These are phyloP conservation scores for Ceratotherium simum DNA, from an alignment of 2,113 vertebrate species.

Conservation along the genomic window DNA sequence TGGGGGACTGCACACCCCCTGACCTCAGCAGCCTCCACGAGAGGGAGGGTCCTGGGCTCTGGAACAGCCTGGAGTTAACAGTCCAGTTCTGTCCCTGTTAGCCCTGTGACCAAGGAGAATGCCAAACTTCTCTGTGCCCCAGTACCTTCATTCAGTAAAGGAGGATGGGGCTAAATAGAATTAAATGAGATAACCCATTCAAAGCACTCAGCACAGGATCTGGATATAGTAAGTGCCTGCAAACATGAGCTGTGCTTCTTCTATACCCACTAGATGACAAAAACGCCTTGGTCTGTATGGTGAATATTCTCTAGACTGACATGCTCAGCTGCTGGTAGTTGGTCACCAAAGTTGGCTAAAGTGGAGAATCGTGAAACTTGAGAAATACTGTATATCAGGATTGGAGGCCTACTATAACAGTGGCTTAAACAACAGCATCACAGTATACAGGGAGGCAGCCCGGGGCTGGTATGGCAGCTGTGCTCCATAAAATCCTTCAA, in stretches of 20 bases:
- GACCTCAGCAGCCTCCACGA: neutral
- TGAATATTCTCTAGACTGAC: rapidly evolving
- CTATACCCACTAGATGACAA: neutral
- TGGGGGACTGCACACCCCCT: neutral
- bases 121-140: neutral
- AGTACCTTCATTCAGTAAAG: neutral
- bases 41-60: neutral
- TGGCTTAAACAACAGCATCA: neutral
- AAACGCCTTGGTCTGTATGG: neutral
- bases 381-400: rapidly evolving
- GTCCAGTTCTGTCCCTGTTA: neutral
- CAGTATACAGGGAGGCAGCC: rapidly evolving
- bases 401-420: rapidly evolving
- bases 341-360: neutral
- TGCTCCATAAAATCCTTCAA: neutral
- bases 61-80: neutral
- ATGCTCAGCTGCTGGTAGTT: neutral
- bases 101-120: neutral
- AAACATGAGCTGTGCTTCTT: neutral
- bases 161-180: neutral
- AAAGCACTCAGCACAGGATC: neutral
- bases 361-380: neutral
- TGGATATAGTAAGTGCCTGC: neutral
- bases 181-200: neutral
- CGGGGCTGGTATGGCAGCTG: neutral